Evolutionary conservation across 2,113 vertebrate species (phyloP).

Genomic region (Oryctolagus cuniculus): mOryCun1.1 NC_091437.1:34108001-34108500

Average conservation of each 20-base stretch:
- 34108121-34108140: background rate
- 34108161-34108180: background rate
- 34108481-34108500: constrained; percentile 6
- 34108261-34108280: background rate
- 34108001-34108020: background rate
- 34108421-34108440: background rate
- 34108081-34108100: background rate
- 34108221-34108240: background rate
- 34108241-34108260: background rate
- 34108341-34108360: background rate
- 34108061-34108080: background rate
- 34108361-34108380: background rate
- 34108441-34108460: background rate
- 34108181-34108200: background rate
- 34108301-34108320: background rate
- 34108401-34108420: background rate
- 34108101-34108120: background rate
- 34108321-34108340: background rate
- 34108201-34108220: background rate
- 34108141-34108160: background rate
- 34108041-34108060: background rate
- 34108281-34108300: background rate
- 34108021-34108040: background rate
- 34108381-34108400: background rate
- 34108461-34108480: background rate